Evolutionary conservation across 1,140 invertebrate species (phyloP), one percentile per base, ranked within the genome.

Genomic region (Drosophila equinoxialis): DNA sequence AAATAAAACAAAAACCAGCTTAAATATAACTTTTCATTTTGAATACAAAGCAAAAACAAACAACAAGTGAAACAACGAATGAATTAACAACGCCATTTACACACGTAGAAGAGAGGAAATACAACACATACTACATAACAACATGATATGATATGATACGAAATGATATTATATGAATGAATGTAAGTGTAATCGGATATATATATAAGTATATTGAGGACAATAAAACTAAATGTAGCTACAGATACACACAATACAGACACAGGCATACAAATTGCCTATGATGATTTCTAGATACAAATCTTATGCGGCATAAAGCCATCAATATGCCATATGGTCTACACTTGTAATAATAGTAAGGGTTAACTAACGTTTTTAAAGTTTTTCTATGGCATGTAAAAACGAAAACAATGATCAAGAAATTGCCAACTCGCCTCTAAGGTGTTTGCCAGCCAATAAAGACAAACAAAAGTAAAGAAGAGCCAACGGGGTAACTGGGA

Each of bases 51-150:
- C 70, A 57, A 65, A 71, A 67, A 35, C 14, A 55, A 66, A 55
- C 41, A 14, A 76, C 65, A 70, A 59, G 54, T 74, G 37, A 74
- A 86, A 90, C 86, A 90, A 90, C 86, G 86, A 90, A 90, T 80
- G n/a, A 80, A 58, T 13, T 70, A 63, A 90, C 86, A 90, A 90
- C 86, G 86, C 86, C 77, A 74, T 86, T 83, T 90, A 85, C 79
- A 81, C 68, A 35, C 57, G 17, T 42, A 51, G 17, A 51, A 8
- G 8, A 51, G 5, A 51, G 45, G 17, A 51, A 51, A 23, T 23
- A 51, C 4, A 73, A 63, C 17, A 60, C 51, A 26, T 35, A 62
- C 51, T 41, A 39, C 11, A 70, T 42, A 61, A 66, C 14, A 0
- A 48, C 20, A 48, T 20, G 45, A 48, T 48, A 48, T 48, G 14